A percentile compares a stretch with the other conserved stretches of the same genome.
phyloP scores from a whole-genome alignment of 2,113 vertebrate genomes.

The Dendropsophus ebraccatus region DNA sequence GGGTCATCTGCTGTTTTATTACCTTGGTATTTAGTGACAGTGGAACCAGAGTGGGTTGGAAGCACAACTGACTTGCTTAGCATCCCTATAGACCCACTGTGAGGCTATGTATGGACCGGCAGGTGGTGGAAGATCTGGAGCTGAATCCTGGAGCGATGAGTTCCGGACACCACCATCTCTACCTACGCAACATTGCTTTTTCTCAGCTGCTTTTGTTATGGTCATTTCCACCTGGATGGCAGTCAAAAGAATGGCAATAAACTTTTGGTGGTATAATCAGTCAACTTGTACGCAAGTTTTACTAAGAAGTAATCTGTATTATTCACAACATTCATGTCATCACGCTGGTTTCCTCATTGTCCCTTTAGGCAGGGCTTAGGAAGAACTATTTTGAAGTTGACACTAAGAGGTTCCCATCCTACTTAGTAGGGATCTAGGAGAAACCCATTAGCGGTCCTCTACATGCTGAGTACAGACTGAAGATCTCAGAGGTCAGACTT shows the following conservation, averaged over 20 bases:
- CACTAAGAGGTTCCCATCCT: too few relatives aligned
- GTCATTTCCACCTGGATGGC: not conserved
- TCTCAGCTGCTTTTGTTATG: not conserved
- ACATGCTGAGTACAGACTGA: not conserved
- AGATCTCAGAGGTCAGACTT: constrained; percentile 33
- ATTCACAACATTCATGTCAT: not conserved
- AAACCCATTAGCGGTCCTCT: not conserved
- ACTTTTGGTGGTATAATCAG: not conserved
- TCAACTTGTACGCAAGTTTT: not conserved
- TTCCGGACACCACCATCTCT: too few relatives aligned
- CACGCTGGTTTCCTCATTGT: not conserved
- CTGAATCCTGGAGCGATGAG: too few relatives aligned
- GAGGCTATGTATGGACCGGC: too few relatives aligned
- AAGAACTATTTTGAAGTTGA: too few relatives aligned
- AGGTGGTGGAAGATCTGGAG: too few relatives aligned
- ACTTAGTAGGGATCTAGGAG: not conserved
- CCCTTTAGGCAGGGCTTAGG: too few relatives aligned
- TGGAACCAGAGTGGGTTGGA: not conserved
- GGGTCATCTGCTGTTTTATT: not conserved
- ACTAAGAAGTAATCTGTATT: not conserved
- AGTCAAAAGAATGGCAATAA: not conserved
- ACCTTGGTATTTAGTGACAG: not conserved
- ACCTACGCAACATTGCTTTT: not conserved
- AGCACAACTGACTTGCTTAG: not conserved
- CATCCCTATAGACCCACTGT: too few relatives aligned